Evolutionary conservation across 2,888 invertebrate species (phyloP).

Genomic region (Cantharis flavilabris): DNA sequence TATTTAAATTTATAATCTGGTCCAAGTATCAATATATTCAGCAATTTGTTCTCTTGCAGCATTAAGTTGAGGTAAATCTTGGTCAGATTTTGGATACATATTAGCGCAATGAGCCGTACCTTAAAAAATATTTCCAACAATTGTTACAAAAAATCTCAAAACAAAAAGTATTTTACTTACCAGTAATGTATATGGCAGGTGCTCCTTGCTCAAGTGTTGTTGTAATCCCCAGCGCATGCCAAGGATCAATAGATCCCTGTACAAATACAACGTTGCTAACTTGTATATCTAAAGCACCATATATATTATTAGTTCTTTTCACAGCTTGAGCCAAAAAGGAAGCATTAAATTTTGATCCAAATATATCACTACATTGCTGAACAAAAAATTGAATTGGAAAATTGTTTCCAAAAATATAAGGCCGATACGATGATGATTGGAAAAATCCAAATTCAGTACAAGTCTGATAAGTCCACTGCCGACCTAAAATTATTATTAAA

Average conservation of each 20-base stretch:
- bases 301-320: slow-evolving; percentile 75
- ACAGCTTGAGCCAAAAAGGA: slow-evolving; percentile 66
- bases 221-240: slow-evolving; percentile 80
- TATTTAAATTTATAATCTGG: slow-evolving; percentile 42
- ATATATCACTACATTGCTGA: slow-evolving; percentile 82
- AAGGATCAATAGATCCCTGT: slow-evolving; percentile 88
- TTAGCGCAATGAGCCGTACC: slow-evolving; percentile 95
- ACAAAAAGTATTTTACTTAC: slow-evolving; percentile 52
- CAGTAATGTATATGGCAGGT: slow-evolving; percentile 76
- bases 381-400: slow-evolving; percentile 80
- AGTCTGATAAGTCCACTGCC: slow-evolving; percentile 94
- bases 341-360: slow-evolving; percentile 71
- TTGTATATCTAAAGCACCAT: slow-evolving; percentile 74
- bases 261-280: slow-evolving; percentile 79
- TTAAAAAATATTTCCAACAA: slow-evolving; percentile 48
- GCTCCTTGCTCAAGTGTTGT: slow-evolving; percentile 60
- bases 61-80: slow-evolving; percentile 70
- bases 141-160: neutral
- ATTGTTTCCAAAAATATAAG: slow-evolving; percentile 71
- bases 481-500: slow-evolving; percentile 55
- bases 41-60: slow-evolving; percentile 70
- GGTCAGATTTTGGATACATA: slow-evolving; percentile 78
- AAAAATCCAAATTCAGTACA: slow-evolving; percentile 96
- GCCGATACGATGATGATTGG: slow-evolving; percentile 78
- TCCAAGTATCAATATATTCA: slow-evolving; percentile 64